phyloP scores from a whole-genome alignment of 2,888 invertebrate species.

The Conops quadrifasciatus region DNA sequence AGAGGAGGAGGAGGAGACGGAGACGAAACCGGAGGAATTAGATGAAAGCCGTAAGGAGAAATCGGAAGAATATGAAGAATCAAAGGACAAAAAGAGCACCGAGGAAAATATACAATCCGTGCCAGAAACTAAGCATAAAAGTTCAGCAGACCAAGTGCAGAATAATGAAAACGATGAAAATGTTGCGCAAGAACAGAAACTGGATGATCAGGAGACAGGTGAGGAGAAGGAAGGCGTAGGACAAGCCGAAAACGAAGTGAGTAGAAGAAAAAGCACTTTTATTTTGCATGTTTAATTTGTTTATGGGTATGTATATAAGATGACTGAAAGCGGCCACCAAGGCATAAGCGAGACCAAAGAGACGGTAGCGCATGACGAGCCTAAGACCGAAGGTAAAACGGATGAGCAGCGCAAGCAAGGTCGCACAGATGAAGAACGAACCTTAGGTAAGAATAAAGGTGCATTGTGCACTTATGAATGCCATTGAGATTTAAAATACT shows the following conservation, averaged over 20 bases:
- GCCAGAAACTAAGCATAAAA: constrained; percentile 57
- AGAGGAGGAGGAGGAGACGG: constrained; percentile 70
- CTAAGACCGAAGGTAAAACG: constrained; percentile 60
- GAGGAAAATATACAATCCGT: constrained; percentile 64
- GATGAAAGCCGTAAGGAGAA: constrained; percentile 60
- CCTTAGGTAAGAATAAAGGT: constrained; percentile 64
- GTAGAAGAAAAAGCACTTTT: not conserved
- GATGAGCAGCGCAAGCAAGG: constrained; percentile 77
- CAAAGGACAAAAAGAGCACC: constrained; percentile 61
- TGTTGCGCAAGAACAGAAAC: constrained; percentile 65
- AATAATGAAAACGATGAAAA: constrained; percentile 62
- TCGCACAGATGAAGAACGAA: constrained; percentile 77
- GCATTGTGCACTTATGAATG: too few species aligned
- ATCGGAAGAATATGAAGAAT: constrained; percentile 59
- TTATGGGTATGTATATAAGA: constrained; percentile 41
- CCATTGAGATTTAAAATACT: constrained; percentile 5
- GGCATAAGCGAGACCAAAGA: constrained; percentile 66
- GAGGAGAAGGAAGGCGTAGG: constrained; percentile 74
- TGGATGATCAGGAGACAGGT: constrained; percentile 68
- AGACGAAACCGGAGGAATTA: constrained; percentile 71
- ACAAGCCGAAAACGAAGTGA: constrained; percentile 75
- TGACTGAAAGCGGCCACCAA: constrained; percentile 73
- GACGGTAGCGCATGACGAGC: constrained; percentile 62
- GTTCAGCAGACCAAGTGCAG: constrained; percentile 62
- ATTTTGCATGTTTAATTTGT: not conserved